phyloP scores from a whole-genome alignment of 2,888 invertebrate genomes.

The Nudaria mundana region DNA sequence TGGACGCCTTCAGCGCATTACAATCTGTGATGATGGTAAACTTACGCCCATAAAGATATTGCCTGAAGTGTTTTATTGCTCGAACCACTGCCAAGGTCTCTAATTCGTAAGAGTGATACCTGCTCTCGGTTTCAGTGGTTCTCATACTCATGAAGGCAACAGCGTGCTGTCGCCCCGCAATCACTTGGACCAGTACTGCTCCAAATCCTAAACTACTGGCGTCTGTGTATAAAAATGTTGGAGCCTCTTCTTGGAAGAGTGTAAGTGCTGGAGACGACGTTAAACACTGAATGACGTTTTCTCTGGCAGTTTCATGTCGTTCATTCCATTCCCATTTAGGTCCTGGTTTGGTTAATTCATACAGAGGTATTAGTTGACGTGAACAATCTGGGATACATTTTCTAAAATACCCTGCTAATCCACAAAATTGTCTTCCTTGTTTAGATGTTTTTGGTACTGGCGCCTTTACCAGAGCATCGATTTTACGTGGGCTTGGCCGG shows the following conservation, averaged over 20 bases:
- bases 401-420: constrained; percentile 22
- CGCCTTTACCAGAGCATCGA: constrained; percentile 11
- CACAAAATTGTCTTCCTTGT: constrained; percentile 24
- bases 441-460: constrained; percentile 13
- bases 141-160: constrained; percentile 1
- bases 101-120: constrained; percentile 3
- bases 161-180: not conserved
- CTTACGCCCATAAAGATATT: constrained; percentile 1
- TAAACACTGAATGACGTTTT: not conserved
- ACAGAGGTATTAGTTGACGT: not conserved
- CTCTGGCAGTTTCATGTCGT: not conserved
- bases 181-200: not conserved
- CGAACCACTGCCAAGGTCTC: constrained; percentile 6
- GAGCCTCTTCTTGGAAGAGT: constrained; percentile 1
- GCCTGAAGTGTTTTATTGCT: constrained; percentile 2
- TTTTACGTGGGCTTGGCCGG: constrained; percentile 18
- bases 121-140: not conserved
- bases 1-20: constrained; percentile 3
- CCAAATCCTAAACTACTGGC: not conserved
- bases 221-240: not conserved
- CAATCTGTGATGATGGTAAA: constrained; percentile 4
- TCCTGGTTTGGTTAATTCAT: constrained; percentile 24
- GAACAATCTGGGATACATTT: constrained; percentile 11
- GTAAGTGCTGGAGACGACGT: constrained; percentile 2
- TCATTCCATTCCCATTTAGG: constrained; percentile 23